These are phyloP conservation scores for Piaya cayana DNA, from an alignment of 2,113 vertebrate genomes.

Conservation along the genomic window DNA sequence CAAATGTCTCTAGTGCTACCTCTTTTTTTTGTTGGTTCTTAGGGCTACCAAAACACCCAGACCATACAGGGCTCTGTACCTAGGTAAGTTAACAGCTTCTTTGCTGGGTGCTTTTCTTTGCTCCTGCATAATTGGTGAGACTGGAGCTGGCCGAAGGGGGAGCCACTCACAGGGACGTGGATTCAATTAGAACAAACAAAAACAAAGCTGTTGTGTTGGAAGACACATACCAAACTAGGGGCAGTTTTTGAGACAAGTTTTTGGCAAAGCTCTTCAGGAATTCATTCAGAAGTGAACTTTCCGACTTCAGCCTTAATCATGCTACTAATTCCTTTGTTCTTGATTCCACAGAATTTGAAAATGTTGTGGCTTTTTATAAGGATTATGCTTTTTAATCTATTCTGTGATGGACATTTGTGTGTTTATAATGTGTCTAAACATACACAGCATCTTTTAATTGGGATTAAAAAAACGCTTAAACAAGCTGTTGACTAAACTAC, in stretches of 20 bases:
- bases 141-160: neutral
- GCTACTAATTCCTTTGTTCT: neutral
- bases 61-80: neutral
- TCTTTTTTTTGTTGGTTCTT: neutral
- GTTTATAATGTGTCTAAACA: neutral
- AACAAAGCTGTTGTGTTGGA: neutral
- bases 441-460: neutral
- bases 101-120: neutral
- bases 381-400: neutral
- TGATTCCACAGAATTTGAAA: neutral
- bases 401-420: neutral
- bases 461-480: neutral
- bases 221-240: neutral
- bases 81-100: neutral
- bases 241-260: neutral
- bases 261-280: neutral
- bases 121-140: neutral
- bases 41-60: neutral
- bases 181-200: neutral
- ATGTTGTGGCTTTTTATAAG: neutral
- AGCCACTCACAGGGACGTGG: neutral
- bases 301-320: neutral
- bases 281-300: neutral
- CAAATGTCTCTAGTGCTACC: neutral
- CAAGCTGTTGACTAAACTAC: conserved; percentile 3